Base-by-base conservation (phyloP, 2,888 invertebrate species). In the Clostera curtula region DNA sequence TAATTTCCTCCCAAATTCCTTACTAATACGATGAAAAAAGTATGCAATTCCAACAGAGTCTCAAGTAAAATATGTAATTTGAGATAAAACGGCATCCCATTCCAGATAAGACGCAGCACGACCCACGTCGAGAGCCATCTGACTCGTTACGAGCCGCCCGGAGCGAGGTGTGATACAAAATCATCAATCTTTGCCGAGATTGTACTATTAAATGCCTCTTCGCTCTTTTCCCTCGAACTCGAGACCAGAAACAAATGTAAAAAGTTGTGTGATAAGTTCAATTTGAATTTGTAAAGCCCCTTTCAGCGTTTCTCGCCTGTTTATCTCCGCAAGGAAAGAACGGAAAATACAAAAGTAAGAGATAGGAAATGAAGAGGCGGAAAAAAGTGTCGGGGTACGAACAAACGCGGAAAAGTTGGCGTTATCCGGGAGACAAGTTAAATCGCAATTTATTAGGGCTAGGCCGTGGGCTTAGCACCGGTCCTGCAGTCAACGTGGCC, bases 281-380 rank as follows among this genome's bases (percentile, higher is more conserved):
- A 83, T 83, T 83, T 82, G 83, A 83, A 83, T 83, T 83, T 83
- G 83, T 82, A 83, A 83, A 83, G 83, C 83, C 80, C 83, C 77
- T 83, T 83, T 83, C 80, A 80, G 58, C 83, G 76, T 76, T 76
- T 77, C 79, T 77, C 83, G 77, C 79, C 82, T 80, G 83, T 82
- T 83, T 83, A 83, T 83, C 83, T 80, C 74, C 67, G 65, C 66
- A 61, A 67, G 72, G 73, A 80, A 64, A 69, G 79, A 79, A 72
- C 76, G 70, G 65, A 77, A 80, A 82, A 82, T 82, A 83, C 82
- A 82, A 83, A 82, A 82, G 83, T 83, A 82, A 80, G 79, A 83
- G 83, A 83, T 83, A 82, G 82, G 80, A 82, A 83, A 82, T 82
- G 83, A 82, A 82, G 83, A 80, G 79, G 74, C 77, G 83, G 77